These are phyloP conservation scores for Rousettus madagascariensis DNA, from an alignment of 2,797 vertebrate genomes.

Conservation along the genomic window DNA sequence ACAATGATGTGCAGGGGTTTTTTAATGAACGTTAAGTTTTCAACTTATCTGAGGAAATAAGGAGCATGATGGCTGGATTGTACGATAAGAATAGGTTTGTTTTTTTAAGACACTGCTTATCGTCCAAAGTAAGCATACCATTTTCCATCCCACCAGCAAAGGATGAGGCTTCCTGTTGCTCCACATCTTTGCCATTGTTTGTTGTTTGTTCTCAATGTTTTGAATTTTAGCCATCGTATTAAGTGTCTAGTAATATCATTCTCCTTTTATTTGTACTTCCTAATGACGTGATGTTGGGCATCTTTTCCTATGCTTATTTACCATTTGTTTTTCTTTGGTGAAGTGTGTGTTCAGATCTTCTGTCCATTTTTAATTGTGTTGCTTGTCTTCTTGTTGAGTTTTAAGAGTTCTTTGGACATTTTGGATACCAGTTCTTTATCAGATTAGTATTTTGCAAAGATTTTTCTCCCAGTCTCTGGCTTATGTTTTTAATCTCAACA, in stretches of 20 bases:
- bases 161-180: background rate
- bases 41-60: background rate
- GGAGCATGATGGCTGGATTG: background rate
- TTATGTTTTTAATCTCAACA: background rate
- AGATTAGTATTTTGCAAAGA: background rate
- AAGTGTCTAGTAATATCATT: background rate
- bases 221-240: background rate
- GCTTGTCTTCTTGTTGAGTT: background rate
- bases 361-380: background rate
- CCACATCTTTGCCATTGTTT: background rate
- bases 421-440: background rate
- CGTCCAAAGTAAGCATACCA: background rate
- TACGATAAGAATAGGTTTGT: background rate
- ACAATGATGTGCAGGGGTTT: background rate
- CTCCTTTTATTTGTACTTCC: background rate
- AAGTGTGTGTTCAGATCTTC: background rate
- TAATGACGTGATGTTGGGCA: background rate
- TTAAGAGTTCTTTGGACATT: background rate
- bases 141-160: background rate
- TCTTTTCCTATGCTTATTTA: background rate
- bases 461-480: background rate
- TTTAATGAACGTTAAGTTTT: background rate
- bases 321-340: background rate
- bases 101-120: background rate
- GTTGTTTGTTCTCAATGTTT: background rate